Evolutionary conservation across 2,113 vertebrate genomes (phyloP), one percentile per base, ranked within the genome.

Genomic region (Megaceryle maxima): DNA sequence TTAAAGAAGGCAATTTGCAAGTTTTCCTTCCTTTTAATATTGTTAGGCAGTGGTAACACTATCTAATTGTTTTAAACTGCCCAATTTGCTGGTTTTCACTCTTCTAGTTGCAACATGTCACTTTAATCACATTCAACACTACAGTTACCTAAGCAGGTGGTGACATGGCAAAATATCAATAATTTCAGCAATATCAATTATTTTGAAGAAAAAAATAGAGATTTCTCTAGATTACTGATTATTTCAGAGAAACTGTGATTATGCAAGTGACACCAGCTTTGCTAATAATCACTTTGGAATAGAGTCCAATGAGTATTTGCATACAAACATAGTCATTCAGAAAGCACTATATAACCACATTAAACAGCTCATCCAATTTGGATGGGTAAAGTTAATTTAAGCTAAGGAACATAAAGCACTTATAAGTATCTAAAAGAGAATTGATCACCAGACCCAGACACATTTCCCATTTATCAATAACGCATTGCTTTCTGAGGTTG

Each of bases 351-450:
- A 69, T 91, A 92, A 94, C 62, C 67, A 31, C 87, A 88, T 93
- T 96, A 94, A 94, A 77, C 83, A 90, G 93, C 41, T 83, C 93
- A 94, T 94, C 44, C 91, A 95, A 78, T 76, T 69, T 96, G 74
- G 83, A 60, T 85, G 56, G 51, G 46, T 43, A 96, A 96, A 87
- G 59, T 95, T 95, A 97, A 95, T 97, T 96, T 89, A 96, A 90
- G 75, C 73, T 88, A 96, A 96, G 76, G 75, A 97, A 96, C 73
- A 91, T 87, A 94, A 96, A 92, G 41, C 57, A 93, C 87, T 92
- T 95, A 35, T 88, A 93, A 90, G 59, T 85, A 91, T 84, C 57
- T 94, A 56, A 74, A 95, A 74, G 79, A 94, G 46, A 76, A 97
- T 57, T 80, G 88, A 66, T 97, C 74, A 93, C 44, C 33, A 87